Evolutionary conservation across 2,113 vertebrate species (phyloP), one percentile per base, ranked within the genome.

Genomic region (Nothoprocta pentlandii): DNA sequence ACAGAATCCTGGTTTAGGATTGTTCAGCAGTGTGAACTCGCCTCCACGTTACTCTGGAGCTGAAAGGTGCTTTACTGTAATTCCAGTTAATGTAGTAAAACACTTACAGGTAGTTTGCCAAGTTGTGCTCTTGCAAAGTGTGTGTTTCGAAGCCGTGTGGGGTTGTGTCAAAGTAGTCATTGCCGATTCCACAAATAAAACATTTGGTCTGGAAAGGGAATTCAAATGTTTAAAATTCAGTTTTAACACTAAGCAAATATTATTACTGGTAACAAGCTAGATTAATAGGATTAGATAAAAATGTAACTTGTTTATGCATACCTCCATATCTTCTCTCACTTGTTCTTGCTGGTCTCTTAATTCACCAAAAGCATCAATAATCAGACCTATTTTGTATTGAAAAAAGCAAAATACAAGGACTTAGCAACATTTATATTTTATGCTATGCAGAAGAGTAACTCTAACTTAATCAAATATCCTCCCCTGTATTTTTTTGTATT

Each of bases 291-390:
- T 21, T 25, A 92, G 47, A 51, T 11, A n/a, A 80, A 75, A 87
- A 73, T 20, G 3, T 12, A 67, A 25, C 2, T 4, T 88, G 64
- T 41, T 64, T 84, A 56, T 12, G 87, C 87, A 51, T 98, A 99
- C 99, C 99, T 99, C 99, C 99, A 99, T 99, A 89, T 99, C 99
- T 96, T 99, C 99, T 96, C 99, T 98, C 53, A 99, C 99, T 98
- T 99, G 99, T 87, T 99, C 99, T 95, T 99, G 99, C 94, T 99
- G 99, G 96, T 99, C 99, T 98, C 99, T 98, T 81, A 99, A 97
- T 95, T 99, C 99, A 92, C 99, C 99, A 94, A 99, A 99, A 64
- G 99, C 99, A 97, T 99, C 99, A 74, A 99, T 99, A 91, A 99
- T 99, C 92, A 99, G 98, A 98, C 99, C 99, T 99, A 90, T 96